phyloP scores from a whole-genome alignment of 2,888 invertebrate genomes.

The Conus canariensis region DNA sequence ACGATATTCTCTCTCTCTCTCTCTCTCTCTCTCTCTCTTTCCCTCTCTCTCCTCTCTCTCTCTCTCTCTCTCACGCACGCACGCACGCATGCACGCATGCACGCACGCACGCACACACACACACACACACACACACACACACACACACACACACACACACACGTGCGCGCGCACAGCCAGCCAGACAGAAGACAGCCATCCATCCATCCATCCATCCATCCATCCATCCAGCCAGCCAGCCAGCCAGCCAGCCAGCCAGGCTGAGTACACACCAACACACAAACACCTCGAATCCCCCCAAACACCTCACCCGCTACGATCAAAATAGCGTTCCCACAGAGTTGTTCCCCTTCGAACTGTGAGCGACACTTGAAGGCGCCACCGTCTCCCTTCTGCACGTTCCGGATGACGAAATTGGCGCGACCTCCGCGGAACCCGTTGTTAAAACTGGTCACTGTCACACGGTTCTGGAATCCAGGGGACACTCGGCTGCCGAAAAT shows the following conservation, averaged over 20 bases:
- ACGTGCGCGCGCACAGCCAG: too few species aligned
- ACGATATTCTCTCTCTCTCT: conserved; percentile 2
- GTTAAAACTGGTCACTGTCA: conserved; percentile 32
- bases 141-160: too few species aligned
- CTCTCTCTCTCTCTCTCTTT: not conserved
- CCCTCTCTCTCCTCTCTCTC: not conserved
- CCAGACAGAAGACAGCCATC: not conserved
- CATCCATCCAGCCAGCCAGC: not conserved
- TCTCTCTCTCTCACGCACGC: too few species aligned
- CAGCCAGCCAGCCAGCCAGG: not conserved
- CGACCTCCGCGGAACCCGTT: conserved; percentile 22
- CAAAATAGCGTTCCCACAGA: conserved; percentile 30
- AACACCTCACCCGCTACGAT: conserved; percentile 24
- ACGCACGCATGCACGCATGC: not conserved
- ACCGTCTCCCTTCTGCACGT: conserved; percentile 36
- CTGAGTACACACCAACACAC: not conserved
- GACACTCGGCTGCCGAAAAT: conserved; percentile 37
- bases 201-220: not conserved
- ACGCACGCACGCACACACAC: not conserved
- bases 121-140: not conserved
- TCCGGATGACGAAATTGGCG: conserved; percentile 28
- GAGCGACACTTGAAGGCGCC: conserved; percentile 38
- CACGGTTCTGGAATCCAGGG: conserved; percentile 24
- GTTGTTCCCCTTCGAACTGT: conserved; percentile 36
- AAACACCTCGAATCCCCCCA: not conserved